Evolutionary conservation across 2,888 invertebrate genomes (phyloP).

Genomic region (Osedax fenrisi): DNA sequence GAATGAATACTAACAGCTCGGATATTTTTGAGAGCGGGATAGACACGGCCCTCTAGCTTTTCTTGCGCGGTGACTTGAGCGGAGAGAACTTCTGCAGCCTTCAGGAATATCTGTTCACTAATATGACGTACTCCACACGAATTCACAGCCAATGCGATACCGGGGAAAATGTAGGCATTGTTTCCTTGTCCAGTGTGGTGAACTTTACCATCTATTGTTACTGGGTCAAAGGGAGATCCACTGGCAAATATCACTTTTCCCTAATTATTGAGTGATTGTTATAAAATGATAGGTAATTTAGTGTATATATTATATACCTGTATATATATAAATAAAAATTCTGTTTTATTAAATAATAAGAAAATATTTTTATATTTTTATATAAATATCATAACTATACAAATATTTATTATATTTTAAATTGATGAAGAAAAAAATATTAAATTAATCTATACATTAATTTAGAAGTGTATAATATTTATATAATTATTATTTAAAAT

Average conservation of each 20-base stretch:
- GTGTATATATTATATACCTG: too few species aligned
- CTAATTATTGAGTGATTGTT: constrained; percentile 52
- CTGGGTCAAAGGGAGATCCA: constrained; percentile 85
- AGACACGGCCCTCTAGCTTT: constrained; percentile 70
- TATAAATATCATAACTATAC: too few species aligned
- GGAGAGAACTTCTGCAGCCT: constrained; percentile 71
- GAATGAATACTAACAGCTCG: constrained; percentile 49
- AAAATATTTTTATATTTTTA: too few species aligned
- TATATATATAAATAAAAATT: background rate
- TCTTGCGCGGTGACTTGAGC: constrained; percentile 67
- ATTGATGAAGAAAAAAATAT: too few species aligned
- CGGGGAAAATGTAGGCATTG: constrained; percentile 59
- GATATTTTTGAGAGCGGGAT: constrained; percentile 74
- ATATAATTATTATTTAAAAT: too few species aligned
- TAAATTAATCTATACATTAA: too few species aligned
- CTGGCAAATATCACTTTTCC: constrained; percentile 84
- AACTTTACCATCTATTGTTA: constrained; percentile 65
- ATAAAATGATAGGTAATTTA: background rate
- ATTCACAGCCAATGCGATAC: constrained; percentile 78
- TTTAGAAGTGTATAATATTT: too few species aligned
- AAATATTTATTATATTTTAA: too few species aligned
- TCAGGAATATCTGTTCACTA: constrained; percentile 79
- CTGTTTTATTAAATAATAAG: background rate
- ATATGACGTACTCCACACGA: constrained; percentile 85
- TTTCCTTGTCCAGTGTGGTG: constrained; percentile 80